Conservation (phyloP, 2,888 invertebrate genomes). For the Azorinus chamasolen region DNA sequence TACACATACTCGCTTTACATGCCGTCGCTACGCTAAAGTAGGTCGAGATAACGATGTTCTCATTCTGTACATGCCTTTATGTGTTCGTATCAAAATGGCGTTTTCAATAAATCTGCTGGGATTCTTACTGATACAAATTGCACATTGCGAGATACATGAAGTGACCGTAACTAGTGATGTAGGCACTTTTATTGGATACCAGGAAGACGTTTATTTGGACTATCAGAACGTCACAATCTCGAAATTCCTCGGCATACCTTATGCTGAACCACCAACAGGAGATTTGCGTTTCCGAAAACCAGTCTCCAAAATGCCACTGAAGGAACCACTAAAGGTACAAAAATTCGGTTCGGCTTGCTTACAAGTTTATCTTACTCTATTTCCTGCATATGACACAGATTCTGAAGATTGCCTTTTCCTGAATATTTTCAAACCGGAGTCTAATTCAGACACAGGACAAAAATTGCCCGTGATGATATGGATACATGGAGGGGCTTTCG, state of each 20-base stretch:
- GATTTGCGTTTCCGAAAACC: conserved; percentile 61
- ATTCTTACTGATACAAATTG: too few relatives aligned
- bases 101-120: too few relatives aligned
- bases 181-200: conserved; percentile 6
- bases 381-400: conserved; percentile 49
- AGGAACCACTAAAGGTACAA: conserved; percentile 44
- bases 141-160: too few relatives aligned
- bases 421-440: conserved; percentile 69
- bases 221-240: background rate
- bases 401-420: conserved; percentile 73
- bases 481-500: conserved; percentile 67
- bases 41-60: too few relatives aligned
- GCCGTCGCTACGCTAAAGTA: too few relatives aligned
- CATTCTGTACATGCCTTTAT: too few relatives aligned
- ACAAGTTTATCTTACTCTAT: conserved; percentile 43
- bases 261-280: conserved; percentile 69
- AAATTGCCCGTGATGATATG: conserved; percentile 60
- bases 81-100: too few relatives aligned
- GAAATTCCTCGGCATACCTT: conserved; percentile 69
- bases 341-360: conserved; percentile 62
- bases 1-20: too few relatives aligned
- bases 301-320: conserved; percentile 16
- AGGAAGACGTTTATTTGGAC: background rate
- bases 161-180: background rate
- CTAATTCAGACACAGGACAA: background rate